Evolutionary conservation across 2,888 invertebrate genomes (phyloP), one percentile per base, ranked within the genome.

Genomic region (Troglohyphantes excavatus): DNA sequence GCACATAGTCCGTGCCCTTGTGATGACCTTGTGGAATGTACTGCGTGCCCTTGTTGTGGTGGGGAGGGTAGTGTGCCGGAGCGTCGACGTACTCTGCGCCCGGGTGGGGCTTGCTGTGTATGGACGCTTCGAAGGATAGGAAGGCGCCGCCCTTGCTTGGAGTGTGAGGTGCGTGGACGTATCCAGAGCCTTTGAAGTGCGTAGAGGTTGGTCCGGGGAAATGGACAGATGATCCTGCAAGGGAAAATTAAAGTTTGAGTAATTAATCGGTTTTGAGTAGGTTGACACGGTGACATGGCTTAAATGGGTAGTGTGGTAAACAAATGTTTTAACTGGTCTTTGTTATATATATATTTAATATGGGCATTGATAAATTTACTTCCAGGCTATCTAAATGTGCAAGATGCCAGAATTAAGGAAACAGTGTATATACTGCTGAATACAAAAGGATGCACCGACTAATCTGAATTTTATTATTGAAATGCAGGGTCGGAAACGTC

Each of bases 121-220:
- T 17, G 33, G 72, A 63, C 19, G 68, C 53, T n/a, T 59, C 46
- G 23, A 19, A 5, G 0, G 65, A 19, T 3, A 19, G 27, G 21
- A 68, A 27, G 0, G 75, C 43, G 2, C 78, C 61, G 11, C 86
- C 86, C 70, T 86, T 86, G 63, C 72, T 79, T 26, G 76, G 85
- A 21, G 53, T 13, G 6, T 75, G 59, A 11, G 29, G 67, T 9
- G 6, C 26, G 21, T 33, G 11, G 33, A 39, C 13, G 17, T 68
- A 29, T 7, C 27, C 61, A 26, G 79, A 39, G 7, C 78, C 86
- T 63, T 86, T 78, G 39, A 67, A 53, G 17, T 53, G 53, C 5
- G 53, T 53, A 0, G 53, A 53, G 53, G 53, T 13, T n/a, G 53
- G 53, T 13, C 53, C 53, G 17, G 53, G 53, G 2, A 53, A 53